Conservation (phyloP, 1,140 invertebrate genomes). For the Rhysida immarginata region DNA sequence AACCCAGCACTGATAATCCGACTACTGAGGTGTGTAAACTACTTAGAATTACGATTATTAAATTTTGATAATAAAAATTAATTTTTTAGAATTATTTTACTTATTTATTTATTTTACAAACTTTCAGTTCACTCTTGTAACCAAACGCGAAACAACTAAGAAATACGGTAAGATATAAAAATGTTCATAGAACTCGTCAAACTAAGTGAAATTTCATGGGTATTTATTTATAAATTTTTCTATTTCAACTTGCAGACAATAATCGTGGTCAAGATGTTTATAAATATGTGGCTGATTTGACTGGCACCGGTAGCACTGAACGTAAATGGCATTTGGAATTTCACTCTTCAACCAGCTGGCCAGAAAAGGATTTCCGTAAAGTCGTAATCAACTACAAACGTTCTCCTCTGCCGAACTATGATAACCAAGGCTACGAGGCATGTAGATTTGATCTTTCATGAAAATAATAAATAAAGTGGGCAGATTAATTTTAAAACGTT, state of each 20-base stretch:
- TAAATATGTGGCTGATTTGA: neutral
- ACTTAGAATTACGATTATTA: too few relatives aligned
- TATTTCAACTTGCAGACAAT: too few relatives aligned
- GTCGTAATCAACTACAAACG: neutral
- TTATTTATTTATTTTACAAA: too few relatives aligned
- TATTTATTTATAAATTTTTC: too few relatives aligned
- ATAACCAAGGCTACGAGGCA: neutral
- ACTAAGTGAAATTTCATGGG: too few relatives aligned
- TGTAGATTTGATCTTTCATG: neutral
- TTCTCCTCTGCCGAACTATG: neutral
- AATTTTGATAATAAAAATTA: too few relatives aligned
- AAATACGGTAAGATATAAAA: too few relatives aligned
- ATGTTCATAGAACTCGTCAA: too few relatives aligned
- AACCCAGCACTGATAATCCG: neutral
- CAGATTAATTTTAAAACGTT: neutral
- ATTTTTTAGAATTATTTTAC: too few relatives aligned
- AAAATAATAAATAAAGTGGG: neutral
- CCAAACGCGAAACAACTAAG: neutral
- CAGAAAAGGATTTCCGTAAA: neutral
- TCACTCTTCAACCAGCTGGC: neutral
- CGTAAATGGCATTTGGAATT: neutral
- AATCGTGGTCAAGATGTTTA: too few relatives aligned
- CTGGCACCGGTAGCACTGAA: neutral
- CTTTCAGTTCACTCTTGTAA: too few relatives aligned
- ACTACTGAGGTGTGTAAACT: slow-evolving; percentile 7